These are phyloP conservation scores for Pluvianellus socialis DNA, from an alignment of 2,113 vertebrate genomes.

Conservation along the genomic window DNA sequence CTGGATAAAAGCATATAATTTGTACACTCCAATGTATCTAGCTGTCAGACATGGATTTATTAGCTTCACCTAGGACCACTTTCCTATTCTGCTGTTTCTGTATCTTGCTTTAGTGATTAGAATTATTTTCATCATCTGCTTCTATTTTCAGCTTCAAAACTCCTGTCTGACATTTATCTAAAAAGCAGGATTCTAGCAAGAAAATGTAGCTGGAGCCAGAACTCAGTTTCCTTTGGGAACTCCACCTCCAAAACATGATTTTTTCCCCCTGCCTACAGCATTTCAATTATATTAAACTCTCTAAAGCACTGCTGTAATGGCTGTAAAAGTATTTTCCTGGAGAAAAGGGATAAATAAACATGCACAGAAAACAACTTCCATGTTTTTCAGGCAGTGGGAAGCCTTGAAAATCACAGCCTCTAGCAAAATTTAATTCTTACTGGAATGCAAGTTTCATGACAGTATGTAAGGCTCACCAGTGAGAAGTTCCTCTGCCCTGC, in stretches of 20 bases:
- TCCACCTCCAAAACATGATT: slow-evolving; percentile 18
- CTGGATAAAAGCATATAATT: slow-evolving; percentile 70
- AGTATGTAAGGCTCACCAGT: neutral
- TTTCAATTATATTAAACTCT: slow-evolving; percentile 61
- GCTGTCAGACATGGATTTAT: slow-evolving; percentile 67
- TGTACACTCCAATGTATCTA: slow-evolving; percentile 45
- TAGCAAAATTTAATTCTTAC: slow-evolving; percentile 17
- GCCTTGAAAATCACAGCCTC: neutral
- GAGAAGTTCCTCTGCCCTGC: neutral
- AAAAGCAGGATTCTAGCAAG: slow-evolving; percentile 59
- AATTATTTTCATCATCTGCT: slow-evolving; percentile 63
- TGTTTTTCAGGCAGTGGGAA: neutral
- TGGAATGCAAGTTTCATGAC: neutral
- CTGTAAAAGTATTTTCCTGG: slow-evolving; percentile 42
- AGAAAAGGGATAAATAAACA: slow-evolving; percentile 51
- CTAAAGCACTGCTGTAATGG: slow-evolving; percentile 38
- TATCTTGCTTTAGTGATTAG: slow-evolving; percentile 64
- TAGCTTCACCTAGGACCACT: slow-evolving; percentile 62
- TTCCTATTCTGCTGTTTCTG: slow-evolving; percentile 35
- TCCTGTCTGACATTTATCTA: slow-evolving; percentile 58
- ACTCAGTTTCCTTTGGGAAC: slow-evolving; percentile 54
- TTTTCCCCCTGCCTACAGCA: slow-evolving; percentile 29
- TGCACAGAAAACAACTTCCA: neutral
- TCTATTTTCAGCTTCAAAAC: slow-evolving; percentile 56
- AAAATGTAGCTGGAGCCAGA: slow-evolving; percentile 16